Evolutionary conservation across 2,888 invertebrate species (phyloP), one percentile per base, ranked within the genome.

Genomic region (Ennomos fuscantarius): DNA sequence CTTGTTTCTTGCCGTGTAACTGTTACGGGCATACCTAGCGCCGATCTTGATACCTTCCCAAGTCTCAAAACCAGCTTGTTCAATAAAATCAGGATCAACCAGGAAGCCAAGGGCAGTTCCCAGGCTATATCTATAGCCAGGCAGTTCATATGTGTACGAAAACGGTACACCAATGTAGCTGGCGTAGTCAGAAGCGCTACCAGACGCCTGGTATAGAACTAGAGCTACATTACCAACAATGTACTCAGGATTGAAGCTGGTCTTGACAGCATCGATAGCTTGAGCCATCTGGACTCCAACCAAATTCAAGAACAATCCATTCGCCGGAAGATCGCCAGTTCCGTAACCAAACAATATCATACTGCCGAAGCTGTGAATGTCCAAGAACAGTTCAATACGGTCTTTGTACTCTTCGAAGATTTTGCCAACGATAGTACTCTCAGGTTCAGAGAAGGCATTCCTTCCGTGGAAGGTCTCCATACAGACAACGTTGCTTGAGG

Each of bases 341-440:
- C 84, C 86, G 12, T 73, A 82, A 0, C 84, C 83, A 44, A 76
- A 86, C 0, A 84, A 63, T 32, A 95, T 76, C 75, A 93, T 94
- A 65, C 93, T 91, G 43, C 96, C 96, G 72, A 93, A 96, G 11
- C 96, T 95, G 79, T 97, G 97, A 44, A 96, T 85, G 9, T 95
- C 94, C 8, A 96, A 70, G 77, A 95, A 97, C 42, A 95, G 86
- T 64, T 94, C 93, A 10, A 94, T 83, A 8, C 89, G 79, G n/a
- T 79, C 73, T 1, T 84, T 80, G 31, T 93, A 78, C 1, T 87
- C 73, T 12, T 87, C 68, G 53, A 96, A 80, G 62, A 94, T 92
- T 64, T 94, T 89, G 1, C 93, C 84, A 10, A 96, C 80, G 63
- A 93, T 82, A 12, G 70, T 68, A 0, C 93, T 93, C 82, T 96